Conservation (phyloP, 1,140 invertebrate species). For the Elymnias hypermnestra region DNA sequence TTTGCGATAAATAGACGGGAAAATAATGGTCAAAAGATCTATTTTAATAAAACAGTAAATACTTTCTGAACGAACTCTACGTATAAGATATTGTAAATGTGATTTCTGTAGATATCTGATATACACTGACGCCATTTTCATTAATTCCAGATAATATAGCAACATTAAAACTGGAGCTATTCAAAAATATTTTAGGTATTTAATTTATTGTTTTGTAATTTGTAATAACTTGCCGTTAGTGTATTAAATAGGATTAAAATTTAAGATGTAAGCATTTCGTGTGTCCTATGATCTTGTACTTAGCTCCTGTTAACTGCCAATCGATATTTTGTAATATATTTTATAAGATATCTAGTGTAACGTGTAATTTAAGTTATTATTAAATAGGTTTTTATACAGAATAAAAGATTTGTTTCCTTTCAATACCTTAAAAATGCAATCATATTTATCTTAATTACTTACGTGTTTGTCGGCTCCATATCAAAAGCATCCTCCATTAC, state of each 20-base stretch:
- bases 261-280: slow-evolving; percentile 23
- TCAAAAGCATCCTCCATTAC: too few species aligned
- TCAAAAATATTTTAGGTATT: slow-evolving; percentile 16
- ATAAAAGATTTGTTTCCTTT: not conserved
- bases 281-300: slow-evolving; percentile 38
- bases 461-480: too few species aligned
- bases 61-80: slow-evolving; percentile 24
- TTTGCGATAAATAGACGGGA: too few species aligned
- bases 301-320: slow-evolving; percentile 44
- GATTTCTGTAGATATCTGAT: slow-evolving; percentile 38
- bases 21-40: too few species aligned
- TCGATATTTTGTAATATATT: slow-evolving; percentile 40
- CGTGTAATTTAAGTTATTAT: slow-evolving; percentile 39
- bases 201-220: slow-evolving; percentile 29
- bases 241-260: slow-evolving; percentile 24
- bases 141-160: not conserved
- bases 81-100: slow-evolving; percentile 37
- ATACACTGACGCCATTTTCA: slow-evolving; percentile 12
- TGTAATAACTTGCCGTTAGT: slow-evolving; percentile 22
- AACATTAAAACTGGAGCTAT: slow-evolving; percentile 1
- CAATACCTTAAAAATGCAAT: not conserved
- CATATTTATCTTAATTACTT: too few species aligned
- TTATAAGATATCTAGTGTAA: slow-evolving; percentile 30
- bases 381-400: slow-evolving; percentile 35
- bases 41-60: not conserved